These are phyloP conservation scores for Arothron firmamentum DNA, from an alignment of 2,113 vertebrate species.

Conservation along the genomic window DNA sequence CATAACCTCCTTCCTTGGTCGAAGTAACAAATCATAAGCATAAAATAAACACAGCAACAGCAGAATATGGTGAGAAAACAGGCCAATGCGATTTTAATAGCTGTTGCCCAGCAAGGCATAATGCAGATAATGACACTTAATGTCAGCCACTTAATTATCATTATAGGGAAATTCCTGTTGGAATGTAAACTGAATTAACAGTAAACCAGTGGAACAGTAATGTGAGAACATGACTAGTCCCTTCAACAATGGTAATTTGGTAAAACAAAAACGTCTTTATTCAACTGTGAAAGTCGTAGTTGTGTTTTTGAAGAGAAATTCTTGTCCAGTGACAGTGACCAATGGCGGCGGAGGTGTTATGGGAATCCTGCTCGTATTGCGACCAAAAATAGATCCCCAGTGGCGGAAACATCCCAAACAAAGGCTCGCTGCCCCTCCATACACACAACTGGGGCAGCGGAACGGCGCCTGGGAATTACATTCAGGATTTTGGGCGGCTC, in stretches of 20 bases:
- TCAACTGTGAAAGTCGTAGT: conserved; percentile 2
- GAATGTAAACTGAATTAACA: background rate
- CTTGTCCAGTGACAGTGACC: conserved; percentile 29
- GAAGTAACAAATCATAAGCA: background rate
- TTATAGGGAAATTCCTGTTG: background rate
- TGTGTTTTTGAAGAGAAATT: conserved; percentile 3
- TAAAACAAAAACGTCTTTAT: too few relatives aligned
- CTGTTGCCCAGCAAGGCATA: background rate
- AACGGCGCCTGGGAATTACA: background rate
- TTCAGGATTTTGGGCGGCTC: too few relatives aligned
- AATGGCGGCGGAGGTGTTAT: conserved; percentile 45
- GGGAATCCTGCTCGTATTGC: conserved; percentile 17
- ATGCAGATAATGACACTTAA: too few relatives aligned
- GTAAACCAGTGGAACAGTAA: background rate
- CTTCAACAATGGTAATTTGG: background rate
- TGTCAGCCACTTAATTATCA: background rate
- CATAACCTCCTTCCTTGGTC: background rate
- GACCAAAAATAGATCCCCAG: conserved; percentile 33
- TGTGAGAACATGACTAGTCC: background rate
- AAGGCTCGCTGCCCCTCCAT: conserved; percentile 33
- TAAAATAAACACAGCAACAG: background rate
- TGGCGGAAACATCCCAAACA: conserved; percentile 21
- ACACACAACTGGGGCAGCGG: background rate
- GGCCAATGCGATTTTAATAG: background rate
- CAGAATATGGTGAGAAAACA: background rate